Percentiles rank a stretch among this genome's conserved stretches.
phyloP scores from a whole-genome alignment of 1,140 invertebrate genomes.

The Campodea augens region DNA sequence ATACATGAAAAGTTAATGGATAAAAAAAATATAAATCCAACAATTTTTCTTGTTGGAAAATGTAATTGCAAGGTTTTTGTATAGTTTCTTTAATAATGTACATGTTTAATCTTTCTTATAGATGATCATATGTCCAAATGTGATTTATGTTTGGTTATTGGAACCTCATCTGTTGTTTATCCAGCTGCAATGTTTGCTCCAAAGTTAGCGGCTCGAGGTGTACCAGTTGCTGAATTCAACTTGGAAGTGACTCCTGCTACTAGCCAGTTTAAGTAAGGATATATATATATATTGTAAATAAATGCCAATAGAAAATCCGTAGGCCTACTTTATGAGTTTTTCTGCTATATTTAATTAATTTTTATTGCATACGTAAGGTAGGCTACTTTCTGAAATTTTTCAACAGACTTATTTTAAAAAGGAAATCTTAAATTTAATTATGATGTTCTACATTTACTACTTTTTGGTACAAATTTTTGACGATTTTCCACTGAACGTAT shows the following conservation, averaged over 20 bases:
- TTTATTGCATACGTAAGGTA: not conserved
- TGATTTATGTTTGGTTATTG: slow-evolving; percentile 66
- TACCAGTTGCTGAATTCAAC: slow-evolving; percentile 79
- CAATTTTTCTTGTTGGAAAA: too few relatives aligned
- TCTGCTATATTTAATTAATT: slow-evolving; percentile 6
- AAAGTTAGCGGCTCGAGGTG: slow-evolving; percentile 45
- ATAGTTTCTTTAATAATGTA: not conserved
- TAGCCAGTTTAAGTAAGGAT: slow-evolving; percentile 39
- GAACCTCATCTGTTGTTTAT: slow-evolving; percentile 74
- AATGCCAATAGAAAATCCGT: not conserved
- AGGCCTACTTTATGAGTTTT: not conserved
- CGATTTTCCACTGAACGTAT: too few relatives aligned
- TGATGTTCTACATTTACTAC: slow-evolving; percentile 2
- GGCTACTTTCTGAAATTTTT: slow-evolving; percentile 1
- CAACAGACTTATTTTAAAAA: not conserved
- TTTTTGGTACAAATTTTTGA: too few relatives aligned
- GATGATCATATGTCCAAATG: slow-evolving; percentile 43
- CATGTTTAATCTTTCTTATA: slow-evolving; percentile 19
- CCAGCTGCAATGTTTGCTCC: slow-evolving; percentile 88
- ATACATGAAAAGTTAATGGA: too few relatives aligned
- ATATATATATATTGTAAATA: slow-evolving; percentile 5
- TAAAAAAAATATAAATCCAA: too few relatives aligned
- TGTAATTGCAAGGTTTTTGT: not conserved
- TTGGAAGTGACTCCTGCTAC: slow-evolving; percentile 57
- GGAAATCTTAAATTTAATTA: not conserved